These are phyloP conservation scores for Florisuga fusca DNA, from an alignment of 2,797 vertebrate species.

Conservation along the genomic window DNA sequence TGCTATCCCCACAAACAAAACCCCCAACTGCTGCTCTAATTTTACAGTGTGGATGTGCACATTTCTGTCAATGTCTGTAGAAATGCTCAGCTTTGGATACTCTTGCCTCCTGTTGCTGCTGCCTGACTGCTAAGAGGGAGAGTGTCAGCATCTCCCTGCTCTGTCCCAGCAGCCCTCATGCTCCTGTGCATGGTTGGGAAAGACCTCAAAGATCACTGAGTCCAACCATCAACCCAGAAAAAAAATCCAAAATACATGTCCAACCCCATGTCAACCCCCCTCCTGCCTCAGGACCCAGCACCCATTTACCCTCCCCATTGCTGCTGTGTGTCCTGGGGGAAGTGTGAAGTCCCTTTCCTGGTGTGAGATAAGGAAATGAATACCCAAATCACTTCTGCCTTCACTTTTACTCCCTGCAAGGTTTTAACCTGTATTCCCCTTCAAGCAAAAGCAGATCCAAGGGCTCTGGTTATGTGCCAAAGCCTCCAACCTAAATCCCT, in stretches of 20 bases:
- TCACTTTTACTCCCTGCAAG: neutral
- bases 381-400: neutral
- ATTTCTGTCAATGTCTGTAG: slow-evolving; percentile 17
- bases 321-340: rapidly evolving
- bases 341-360: neutral
- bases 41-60: neutral
- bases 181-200: neutral
- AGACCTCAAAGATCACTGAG: too few species aligned
- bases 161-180: neutral
- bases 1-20: slow-evolving; percentile 8
- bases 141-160: neutral
- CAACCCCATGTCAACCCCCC: too few species aligned
- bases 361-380: neutral
- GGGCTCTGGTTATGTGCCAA: neutral
- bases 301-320: neutral
- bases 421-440: neutral
- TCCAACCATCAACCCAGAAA: too few species aligned
- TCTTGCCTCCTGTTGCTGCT: neutral
- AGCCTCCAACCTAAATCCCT: slow-evolving; percentile 24
- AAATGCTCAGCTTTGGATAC: slow-evolving; percentile 3
- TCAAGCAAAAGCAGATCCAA: neutral
- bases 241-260: too few species aligned
- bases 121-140: neutral
- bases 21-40: slow-evolving; percentile 44
- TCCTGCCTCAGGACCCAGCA: too few species aligned